Evolutionary conservation across 2,888 invertebrate species (phyloP), one percentile per base, ranked within the genome.

Genomic region (Ophonus ardosiacus): DNA sequence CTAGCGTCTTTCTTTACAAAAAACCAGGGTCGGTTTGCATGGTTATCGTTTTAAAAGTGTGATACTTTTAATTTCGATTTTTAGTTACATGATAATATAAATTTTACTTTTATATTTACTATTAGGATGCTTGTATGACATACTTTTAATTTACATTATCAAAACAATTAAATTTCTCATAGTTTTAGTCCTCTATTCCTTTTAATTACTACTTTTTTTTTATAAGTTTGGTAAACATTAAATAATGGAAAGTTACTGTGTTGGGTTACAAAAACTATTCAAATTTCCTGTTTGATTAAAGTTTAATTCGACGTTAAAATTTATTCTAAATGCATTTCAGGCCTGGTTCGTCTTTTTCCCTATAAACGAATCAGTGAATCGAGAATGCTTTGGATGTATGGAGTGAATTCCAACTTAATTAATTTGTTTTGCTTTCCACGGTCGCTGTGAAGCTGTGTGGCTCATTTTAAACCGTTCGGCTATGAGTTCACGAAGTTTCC

Each of bases 401-500:
- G 68, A 68, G 68, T 38, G 38, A 68, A 68, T 68, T 68, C 68
- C 68, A 68, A 68, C 68, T 68, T 68, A 68, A 68, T 68, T 68
- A 68, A 68, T 68, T 68, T 68, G 68, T 68, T 68, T 68, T 68
- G 68, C 68, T 68, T 68, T 68, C 38, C 68, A 68, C 68, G 68
- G 38, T 68, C n/a, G 68, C 68, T 38, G 21, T 63, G 68, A 68
- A 15, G 59, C 59, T 59, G 59, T 59, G 59, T 5, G 59, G 68
- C 68, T 68, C 68, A 68, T 68, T 68, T 68, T 68, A 68, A 68
- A 68, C 68, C 68, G 15, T 31, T 68, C 68, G 68, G 38, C 68
- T 68, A 68, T 68, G 68, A 68, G 68, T 68, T 68, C 24, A n/a
- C 38, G n/a, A 68, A 68, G 68, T 68, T 68, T 68, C 68, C 68